Conservation (phyloP, 1,140 invertebrate genomes). For the Papilio helenus region DNA sequence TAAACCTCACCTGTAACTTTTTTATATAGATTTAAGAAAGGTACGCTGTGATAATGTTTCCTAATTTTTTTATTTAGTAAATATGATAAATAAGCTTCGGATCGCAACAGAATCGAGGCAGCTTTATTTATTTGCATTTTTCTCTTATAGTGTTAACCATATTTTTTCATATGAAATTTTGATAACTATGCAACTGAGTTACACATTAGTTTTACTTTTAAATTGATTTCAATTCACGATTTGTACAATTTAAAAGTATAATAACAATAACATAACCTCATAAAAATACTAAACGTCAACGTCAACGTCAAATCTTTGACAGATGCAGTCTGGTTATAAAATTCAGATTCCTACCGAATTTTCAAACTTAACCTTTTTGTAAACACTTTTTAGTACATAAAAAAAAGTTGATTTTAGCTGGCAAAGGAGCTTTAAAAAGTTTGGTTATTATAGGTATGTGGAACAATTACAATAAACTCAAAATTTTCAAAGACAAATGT, state of each 20-base stretch:
- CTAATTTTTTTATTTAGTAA: constrained; percentile 35
- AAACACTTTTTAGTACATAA: too few species aligned
- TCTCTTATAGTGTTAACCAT: background rate
- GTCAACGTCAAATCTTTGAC: background rate
- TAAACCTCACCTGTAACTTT: constrained; percentile 54
- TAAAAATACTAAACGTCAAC: background rate
- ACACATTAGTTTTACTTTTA: background rate
- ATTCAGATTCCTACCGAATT: background rate
- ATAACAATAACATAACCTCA: constrained; percentile 1
- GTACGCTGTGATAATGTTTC: constrained; percentile 52
- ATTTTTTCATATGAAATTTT: background rate
- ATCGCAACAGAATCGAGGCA: background rate
- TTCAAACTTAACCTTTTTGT: too few species aligned
- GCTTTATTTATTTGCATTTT: constrained; percentile 21
- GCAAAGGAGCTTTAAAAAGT: too few species aligned
- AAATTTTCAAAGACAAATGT: too few species aligned
- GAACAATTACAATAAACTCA: too few species aligned
- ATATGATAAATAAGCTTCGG: constrained; percentile 16
- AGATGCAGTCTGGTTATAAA: background rate
- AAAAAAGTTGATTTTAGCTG: too few species aligned
- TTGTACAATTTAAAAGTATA: constrained; percentile 8
- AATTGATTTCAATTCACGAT: background rate
- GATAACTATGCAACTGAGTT: background rate
- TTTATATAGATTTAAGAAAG: constrained; percentile 62
- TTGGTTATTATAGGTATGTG: too few species aligned